Evolutionary conservation across 1,140 invertebrate genomes (phyloP), one percentile per base, ranked within the genome.

Genomic region (Stegodyphus dumicola): DNA sequence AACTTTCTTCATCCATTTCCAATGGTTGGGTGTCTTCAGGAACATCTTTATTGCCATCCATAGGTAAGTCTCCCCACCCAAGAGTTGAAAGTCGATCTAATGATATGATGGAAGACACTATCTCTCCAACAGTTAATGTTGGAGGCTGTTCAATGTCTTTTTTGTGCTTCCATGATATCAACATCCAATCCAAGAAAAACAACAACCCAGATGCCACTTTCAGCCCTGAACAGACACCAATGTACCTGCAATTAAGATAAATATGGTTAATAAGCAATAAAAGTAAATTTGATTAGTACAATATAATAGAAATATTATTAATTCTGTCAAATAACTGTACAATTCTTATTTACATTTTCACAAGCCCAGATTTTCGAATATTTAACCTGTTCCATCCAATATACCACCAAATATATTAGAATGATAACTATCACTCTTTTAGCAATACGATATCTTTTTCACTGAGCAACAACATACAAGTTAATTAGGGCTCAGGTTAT

Each of bases 151-250:
- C 92, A 87, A 92, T 92, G 78, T 95, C 94, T 88, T 95, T 94
- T 33, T 95, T 91, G 87, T 95, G 93, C 89, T 93, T 94, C 89
- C 94, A 93, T 88, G 94, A 93, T 78, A 95, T 93, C 17, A 98
- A 94, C 93, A 95, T 95, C 95, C 95, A 98, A 89, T 97, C 96
- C 65, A 96, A 92, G 18, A 96, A 90, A 90, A 98, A 98, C 89
- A 98, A 94, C 15, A 94, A 93, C 56, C 96, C 90, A 2, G 96
- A 96, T 64, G 97, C 91, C 78, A 97, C 93, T 91, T 98, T 98
- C 66, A 98, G 95, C n/a, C 94, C 94, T 53, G 95, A 95, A 90
- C 96, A 97, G 6, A 97, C 92, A 51, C 96, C 96, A 78, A 97
- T 95, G 90, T 97, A 96, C 91, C 96, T 96, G 88, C 13, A 77